Evolutionary conservation across 92 coral and sea anemone species (phyloP), one percentile per base, ranked within the genome.

Genomic region (Virgularia gustaviana): DNA sequence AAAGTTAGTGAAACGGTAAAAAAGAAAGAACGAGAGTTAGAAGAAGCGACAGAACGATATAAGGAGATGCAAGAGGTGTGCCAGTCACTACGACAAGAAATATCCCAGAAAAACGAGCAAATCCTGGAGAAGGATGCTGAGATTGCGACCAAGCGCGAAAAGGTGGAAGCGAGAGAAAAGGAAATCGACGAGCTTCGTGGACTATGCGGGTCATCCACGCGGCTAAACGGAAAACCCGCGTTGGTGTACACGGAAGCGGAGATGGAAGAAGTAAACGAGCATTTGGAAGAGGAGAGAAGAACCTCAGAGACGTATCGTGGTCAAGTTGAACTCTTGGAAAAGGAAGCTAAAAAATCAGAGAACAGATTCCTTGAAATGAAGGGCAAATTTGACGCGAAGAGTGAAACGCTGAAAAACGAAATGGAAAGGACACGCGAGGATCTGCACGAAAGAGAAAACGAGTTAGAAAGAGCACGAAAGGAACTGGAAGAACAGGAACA

Each of bases 51-150:
- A 22, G 71, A 64, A 27, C 38, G 49, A 41, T 64, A 64, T 22
- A 64, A 44, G 9, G 72, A 65, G 32, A 19, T 65, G 34, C 43
- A 65, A 44, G 72, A 65, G 8, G 72, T 65, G 2, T 65, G 72
- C 23, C 41, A 65, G 2, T 65, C 54, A 24, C 44, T 65, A 11
- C 36, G 56, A 18, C 54, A 65, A 30, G 27, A 29, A 37, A 65
- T 65, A 41, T 65, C 72, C 13, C 54, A 65, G 38, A 65, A 65
- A 65, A 56, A 65, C 12, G 72, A 49, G 3, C 54, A 65, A 11
- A 49, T 65, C 36, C 29, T 41, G 15, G 72, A 65, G 23, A 27
- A 56, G 10, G 72, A 65, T 24, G 72, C 72, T 0, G 38, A 45
- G 22, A 65, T 65, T 29, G 72, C 72, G 20, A 28, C 34, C 72